A percentile compares a stretch with the other conserved stretches of the same genome.
These are phyloP conservation scores for Amazona ochrocephala DNA, from an alignment of 2,797 vertebrate genomes.

Conservation along the genomic window DNA sequence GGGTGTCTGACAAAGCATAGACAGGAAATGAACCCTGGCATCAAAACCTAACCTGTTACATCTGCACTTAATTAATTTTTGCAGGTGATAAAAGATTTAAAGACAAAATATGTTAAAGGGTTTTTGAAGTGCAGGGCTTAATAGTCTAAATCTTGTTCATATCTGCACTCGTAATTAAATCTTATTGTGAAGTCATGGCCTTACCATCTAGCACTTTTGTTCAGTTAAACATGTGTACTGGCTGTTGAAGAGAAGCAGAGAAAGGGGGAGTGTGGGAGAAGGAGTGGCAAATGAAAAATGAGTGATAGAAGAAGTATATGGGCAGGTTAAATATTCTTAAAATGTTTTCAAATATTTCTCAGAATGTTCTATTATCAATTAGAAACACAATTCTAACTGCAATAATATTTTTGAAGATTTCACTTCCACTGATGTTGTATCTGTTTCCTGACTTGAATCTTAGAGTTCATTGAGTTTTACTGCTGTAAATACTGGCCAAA, in stretches of 20 bases:
- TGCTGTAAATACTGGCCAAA: not conserved
- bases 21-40: constrained; percentile 99
- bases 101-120: constrained; percentile 86
- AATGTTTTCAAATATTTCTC: not conserved
- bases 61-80: constrained; percentile 99
- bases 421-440: not conserved
- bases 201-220: constrained; percentile 70
- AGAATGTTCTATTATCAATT: not conserved
- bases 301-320: not conserved
- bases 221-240: constrained; percentile 53
- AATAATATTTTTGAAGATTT: constrained; percentile 7
- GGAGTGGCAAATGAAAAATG: constrained; percentile 28
- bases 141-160: constrained; percentile 82
- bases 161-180: constrained; percentile 81
- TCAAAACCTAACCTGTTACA: constrained; percentile 93
- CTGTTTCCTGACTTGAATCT: not conserved
- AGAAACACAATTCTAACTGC: not conserved
- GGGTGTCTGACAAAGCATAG: constrained; percentile 95
- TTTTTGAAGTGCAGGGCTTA: constrained; percentile 78
- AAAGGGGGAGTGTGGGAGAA: constrained; percentile 13
- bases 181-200: constrained; percentile 77
- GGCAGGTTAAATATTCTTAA: not conserved
- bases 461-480: not conserved
- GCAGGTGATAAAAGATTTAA: constrained; percentile 99
- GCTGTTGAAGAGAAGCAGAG: constrained; percentile 62